These are phyloP conservation scores for Pseudochromis fuscus DNA, from an alignment of 2,797 vertebrate genomes.

Conservation along the genomic window DNA sequence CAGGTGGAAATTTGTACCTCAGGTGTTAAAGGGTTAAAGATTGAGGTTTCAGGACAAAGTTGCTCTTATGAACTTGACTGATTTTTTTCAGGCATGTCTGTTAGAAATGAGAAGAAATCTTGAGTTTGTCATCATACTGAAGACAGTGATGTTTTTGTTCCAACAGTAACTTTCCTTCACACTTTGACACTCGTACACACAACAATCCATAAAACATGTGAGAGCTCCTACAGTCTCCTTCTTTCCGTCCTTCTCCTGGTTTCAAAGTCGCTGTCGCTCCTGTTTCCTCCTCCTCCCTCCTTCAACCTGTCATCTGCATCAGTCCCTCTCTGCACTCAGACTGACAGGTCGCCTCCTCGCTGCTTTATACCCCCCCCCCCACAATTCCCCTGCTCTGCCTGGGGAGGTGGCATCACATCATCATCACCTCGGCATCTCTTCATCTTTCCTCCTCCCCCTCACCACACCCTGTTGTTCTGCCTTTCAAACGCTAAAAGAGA, in stretches of 20 bases:
- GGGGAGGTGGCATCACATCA: conserved; percentile 23
- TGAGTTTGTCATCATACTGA: too few relatives aligned
- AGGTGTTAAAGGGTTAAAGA: too few relatives aligned
- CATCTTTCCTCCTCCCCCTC: conserved; percentile 18
- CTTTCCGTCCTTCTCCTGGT: conserved; percentile 3
- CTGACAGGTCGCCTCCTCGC: conserved; percentile 45
- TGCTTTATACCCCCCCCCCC: conserved; percentile 32
- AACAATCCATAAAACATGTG: background rate
- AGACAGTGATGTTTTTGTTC: background rate
- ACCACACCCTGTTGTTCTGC: conserved; percentile 27
- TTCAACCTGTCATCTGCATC: conserved; percentile 40
- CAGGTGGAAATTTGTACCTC: too few relatives aligned
- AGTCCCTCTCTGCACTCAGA: conserved; percentile 20
- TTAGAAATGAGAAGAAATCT: too few relatives aligned
- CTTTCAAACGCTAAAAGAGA: conserved; percentile 45
- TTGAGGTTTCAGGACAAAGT: too few relatives aligned
- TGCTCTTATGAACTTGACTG: too few relatives aligned
- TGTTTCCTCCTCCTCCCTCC: conserved; percentile 3
- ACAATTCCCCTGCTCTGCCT: conserved; percentile 13
- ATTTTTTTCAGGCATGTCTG: background rate
- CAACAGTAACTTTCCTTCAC: background rate
- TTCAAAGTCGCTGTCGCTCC: conserved; percentile 34
- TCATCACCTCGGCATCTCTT: conserved; percentile 26
- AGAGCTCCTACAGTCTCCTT: background rate
- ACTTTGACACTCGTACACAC: conserved; percentile 4